These are phyloP conservation scores for Hippocampus mohnikei DNA, from an alignment of 2,113 vertebrate genomes.

Conservation along the genomic window DNA sequence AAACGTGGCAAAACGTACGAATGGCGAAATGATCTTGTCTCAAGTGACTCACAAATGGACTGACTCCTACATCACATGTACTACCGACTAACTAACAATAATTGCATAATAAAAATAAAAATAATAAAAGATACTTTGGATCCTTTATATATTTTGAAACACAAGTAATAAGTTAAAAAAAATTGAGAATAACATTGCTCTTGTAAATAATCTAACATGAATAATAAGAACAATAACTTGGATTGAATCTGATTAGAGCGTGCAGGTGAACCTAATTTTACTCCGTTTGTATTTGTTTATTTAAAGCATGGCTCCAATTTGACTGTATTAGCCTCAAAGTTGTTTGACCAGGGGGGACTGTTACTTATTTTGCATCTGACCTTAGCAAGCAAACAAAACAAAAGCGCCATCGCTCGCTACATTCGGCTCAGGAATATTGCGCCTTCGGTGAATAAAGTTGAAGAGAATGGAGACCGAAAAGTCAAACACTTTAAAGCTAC, in stretches of 20 bases:
- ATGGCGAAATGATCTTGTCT: background rate
- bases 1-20: background rate
- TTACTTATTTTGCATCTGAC: constrained; percentile 2
- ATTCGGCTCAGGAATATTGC: background rate
- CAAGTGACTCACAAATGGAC: no score
- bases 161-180: background rate
- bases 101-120: no score
- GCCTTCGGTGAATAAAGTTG: no score
- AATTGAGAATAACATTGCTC: background rate
- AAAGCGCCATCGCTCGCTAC: background rate
- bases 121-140: no score
- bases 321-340: constrained; percentile 2
- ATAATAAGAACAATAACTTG: background rate
- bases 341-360: background rate
- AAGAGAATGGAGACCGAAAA: background rate
- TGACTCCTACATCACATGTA: no score
- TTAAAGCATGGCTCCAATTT: background rate
- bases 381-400: constrained; percentile 3
- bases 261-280: background rate
- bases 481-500: background rate
- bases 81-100: no score
- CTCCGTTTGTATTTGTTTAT: background rate
- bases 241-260: no score
- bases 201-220: no score
- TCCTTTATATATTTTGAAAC: background rate